Base-by-base conservation (phyloP, 2,888 invertebrate genomes). In the Stomorhina lunata region DNA sequence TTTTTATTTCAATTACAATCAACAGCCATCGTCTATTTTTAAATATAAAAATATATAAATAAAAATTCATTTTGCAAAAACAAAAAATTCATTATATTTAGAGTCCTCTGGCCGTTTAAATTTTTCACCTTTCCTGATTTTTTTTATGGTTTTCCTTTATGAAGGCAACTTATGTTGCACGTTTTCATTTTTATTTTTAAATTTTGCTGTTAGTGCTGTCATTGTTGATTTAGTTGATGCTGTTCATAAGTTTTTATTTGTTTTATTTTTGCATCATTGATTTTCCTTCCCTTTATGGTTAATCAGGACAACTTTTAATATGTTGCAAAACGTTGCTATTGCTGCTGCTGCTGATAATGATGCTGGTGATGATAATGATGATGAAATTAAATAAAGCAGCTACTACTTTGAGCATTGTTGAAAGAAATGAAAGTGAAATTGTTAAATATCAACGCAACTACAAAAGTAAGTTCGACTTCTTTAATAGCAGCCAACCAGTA, bases 401-500 rank as follows among this genome's bases (percentile, higher is more conserved):
- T 71, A 69, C 59, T 45, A 50, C 45, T 65, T n/a, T n/a, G 65
- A 75, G 34, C 63, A 50, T 50, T 75, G 65, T 69, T 71, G 59
- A 71, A n/a, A n/a, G n/a, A n/a, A 82, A 82, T 76, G 82, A 82
- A 79, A 82, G 82, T 82, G 82, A 82, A 79, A 82, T 71, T 79
- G 29, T 12, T 43, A 66, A 71, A 79, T 25, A 43, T 66, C 27
- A 50, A 71, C 32, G 53, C 43, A 20, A n/a, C n/a, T n/a, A n/a
- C n/a, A n/a, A n/a, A n/a, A n/a, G n/a, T n/a, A n/a, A n/a, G n/a
- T n/a, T n/a, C 37, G 55, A 37, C 63, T 37, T 29, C 9, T 27
- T 50, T 27, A 15, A 63, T 53, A 43, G 12, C 17, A 20, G 32
- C 61, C 20, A n/a, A n/a, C n/a, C n/a, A 45, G 61, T 25, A 48